Evolutionary conservation across 2,113 vertebrate species (phyloP).

Genomic region (Atrichornis clamosus): DNA sequence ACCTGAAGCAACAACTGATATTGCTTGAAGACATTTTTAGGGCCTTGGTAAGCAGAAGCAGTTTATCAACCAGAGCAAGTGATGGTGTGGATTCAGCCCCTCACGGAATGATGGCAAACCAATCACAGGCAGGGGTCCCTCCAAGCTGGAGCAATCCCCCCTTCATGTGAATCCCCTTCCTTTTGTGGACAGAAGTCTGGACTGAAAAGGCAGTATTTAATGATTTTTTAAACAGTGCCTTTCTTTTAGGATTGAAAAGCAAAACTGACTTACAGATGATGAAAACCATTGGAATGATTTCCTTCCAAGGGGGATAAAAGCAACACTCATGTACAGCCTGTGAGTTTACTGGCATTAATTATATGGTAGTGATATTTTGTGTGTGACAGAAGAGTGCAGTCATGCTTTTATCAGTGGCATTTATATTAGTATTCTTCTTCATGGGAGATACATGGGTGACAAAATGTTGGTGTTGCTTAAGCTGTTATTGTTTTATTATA

Average conservation of each 20-base stretch:
- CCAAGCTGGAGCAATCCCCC: background rate
- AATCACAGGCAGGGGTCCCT: background rate
- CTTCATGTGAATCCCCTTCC: background rate
- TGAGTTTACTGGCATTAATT: slow-evolving; percentile 15
- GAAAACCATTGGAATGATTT: background rate
- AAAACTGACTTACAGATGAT: background rate
- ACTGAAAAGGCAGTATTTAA: background rate
- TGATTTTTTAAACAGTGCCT: background rate
- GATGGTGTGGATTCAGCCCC: background rate
- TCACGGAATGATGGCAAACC: background rate
- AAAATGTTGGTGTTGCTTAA: slow-evolving; percentile 24
- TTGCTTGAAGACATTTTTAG: background rate
- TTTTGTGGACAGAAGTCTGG: background rate
- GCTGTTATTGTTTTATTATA: background rate
- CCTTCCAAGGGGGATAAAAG: background rate
- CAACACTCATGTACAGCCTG: background rate
- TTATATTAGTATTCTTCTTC: background rate
- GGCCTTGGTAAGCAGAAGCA: background rate
- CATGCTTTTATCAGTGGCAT: background rate
- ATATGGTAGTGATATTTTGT: background rate
- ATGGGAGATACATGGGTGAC: background rate
- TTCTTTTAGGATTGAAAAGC: background rate
- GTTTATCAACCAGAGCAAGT: background rate
- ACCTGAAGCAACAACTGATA: background rate
- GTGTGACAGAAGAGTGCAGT: slow-evolving; percentile 21